Percentiles rank a stretch among this genome's conserved stretches.
phyloP scores from a whole-genome alignment of 2,113 vertebrate genomes.

The Seriola aureovittata region DNA sequence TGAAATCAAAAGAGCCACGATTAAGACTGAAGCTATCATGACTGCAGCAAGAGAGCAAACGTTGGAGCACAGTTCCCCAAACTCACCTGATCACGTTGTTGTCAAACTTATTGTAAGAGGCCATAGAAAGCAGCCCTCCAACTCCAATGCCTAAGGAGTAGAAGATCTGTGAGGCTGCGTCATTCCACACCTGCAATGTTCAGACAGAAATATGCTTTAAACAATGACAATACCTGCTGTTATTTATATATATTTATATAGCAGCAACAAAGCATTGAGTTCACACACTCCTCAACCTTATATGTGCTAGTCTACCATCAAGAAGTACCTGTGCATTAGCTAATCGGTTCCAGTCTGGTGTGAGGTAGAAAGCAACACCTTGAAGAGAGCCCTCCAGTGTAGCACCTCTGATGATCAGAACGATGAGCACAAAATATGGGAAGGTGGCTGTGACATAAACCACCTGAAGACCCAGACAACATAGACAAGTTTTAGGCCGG shows the following conservation, averaged over 20 bases:
- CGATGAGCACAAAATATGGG: constrained; percentile 86
- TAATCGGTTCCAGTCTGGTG: constrained; percentile 85
- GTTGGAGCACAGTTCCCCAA: background rate
- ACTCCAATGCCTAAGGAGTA: constrained; percentile 89
- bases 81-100: constrained; percentile 89
- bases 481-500: constrained; percentile 7
- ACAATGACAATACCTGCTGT: background rate
- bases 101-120: constrained; percentile 89
- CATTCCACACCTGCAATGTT: constrained; percentile 86
- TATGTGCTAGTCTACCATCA: background rate
- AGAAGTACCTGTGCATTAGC: constrained; percentile 84
- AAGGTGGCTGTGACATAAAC: constrained; percentile 88
- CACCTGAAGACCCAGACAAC: constrained; percentile 72
- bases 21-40: background rate
- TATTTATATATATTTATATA: constrained; percentile 16
- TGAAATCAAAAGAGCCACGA: constrained; percentile 53
- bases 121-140: constrained; percentile 88
- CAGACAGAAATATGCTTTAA: constrained; percentile 1
- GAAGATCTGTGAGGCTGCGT: constrained; percentile 89
- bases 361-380: constrained; percentile 85
- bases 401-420: constrained; percentile 83
- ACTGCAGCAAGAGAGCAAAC: background rate
- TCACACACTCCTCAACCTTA: background rate
- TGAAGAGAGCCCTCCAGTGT: constrained; percentile 84
- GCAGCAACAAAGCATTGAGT: background rate